Conservation (phyloP, 1,140 invertebrate species). For the Sycophila sp. region DNA sequence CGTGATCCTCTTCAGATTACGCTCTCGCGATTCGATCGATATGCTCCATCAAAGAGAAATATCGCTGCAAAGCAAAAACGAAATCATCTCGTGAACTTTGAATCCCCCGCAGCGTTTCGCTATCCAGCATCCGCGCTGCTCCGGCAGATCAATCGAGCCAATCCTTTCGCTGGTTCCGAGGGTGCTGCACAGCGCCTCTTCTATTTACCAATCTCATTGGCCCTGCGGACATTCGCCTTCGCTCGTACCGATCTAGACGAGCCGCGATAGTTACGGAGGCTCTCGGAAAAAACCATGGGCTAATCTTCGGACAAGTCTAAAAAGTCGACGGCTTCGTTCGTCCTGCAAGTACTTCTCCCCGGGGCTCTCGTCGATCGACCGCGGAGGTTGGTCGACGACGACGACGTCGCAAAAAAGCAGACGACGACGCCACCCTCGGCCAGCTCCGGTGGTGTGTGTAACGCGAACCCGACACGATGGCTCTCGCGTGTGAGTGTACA, state of each 20-base stretch:
- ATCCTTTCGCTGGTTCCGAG: conserved; percentile 17
- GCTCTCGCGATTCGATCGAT: not conserved
- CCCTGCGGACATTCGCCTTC: not conserved
- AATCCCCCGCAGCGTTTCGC: too few relatives aligned
- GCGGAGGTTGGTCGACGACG: not conserved
- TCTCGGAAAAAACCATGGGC: not conserved
- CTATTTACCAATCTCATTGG: conserved; percentile 13
- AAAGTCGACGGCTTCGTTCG: not conserved
- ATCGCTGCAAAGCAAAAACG: not conserved
- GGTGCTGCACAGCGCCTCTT: not conserved
- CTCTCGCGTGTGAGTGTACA: not conserved
- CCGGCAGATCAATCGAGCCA: conserved; percentile 22
- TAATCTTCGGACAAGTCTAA: not conserved
- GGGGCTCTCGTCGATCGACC: too few relatives aligned
- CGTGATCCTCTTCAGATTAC: too few relatives aligned
- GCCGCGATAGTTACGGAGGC: not conserved
- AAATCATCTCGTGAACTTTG: not conserved
- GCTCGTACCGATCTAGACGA: not conserved
- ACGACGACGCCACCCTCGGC: not conserved
- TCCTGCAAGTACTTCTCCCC: not conserved
- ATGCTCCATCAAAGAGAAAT: not conserved
- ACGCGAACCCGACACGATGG: conserved; percentile 9
- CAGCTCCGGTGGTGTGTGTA: not conserved
- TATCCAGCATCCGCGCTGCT: not conserved
- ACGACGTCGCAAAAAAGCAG: too few relatives aligned